phyloP scores from a whole-genome alignment of 2,113 vertebrate genomes.

The Plestiodon gilberti region DNA sequence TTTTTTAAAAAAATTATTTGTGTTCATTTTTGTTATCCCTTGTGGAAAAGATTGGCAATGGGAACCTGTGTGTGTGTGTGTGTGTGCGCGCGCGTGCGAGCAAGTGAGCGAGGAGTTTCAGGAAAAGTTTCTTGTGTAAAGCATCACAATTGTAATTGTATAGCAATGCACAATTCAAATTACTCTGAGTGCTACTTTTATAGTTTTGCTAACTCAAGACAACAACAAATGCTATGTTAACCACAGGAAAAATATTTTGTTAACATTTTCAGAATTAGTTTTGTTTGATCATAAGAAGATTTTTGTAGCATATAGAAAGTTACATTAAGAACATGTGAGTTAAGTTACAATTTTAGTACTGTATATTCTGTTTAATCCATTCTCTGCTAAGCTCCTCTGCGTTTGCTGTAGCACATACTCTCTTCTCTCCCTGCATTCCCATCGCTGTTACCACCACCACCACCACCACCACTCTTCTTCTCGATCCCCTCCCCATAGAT shows the following conservation, averaged over 20 bases:
- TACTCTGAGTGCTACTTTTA: neutral
- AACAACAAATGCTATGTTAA: neutral
- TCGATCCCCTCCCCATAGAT: no score
- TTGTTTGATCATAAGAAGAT: neutral
- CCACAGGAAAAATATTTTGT: neutral
- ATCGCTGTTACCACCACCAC: no score
- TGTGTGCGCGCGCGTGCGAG: neutral
- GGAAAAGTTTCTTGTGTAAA: neutral
- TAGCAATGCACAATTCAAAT: neutral
- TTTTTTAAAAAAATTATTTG: constrained; percentile 74
- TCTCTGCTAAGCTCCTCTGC: no score
- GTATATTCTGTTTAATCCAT: no score
- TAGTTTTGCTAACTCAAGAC: neutral
- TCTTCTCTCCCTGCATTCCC: no score
- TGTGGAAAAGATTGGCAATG: constrained; percentile 21
- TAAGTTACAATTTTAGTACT: no score
- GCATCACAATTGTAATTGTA: no score
- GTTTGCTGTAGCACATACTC: no score
- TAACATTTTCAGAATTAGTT: no score
- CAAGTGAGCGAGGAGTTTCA: neutral
- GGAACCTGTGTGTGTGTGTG: neutral
- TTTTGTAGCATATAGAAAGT: no score
- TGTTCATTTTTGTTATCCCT: constrained; percentile 60
- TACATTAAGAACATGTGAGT: no score
- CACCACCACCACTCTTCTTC: no score